Base-by-base conservation (phyloP, 2,113 vertebrate species). In the Festucalex cinctus region DNA sequence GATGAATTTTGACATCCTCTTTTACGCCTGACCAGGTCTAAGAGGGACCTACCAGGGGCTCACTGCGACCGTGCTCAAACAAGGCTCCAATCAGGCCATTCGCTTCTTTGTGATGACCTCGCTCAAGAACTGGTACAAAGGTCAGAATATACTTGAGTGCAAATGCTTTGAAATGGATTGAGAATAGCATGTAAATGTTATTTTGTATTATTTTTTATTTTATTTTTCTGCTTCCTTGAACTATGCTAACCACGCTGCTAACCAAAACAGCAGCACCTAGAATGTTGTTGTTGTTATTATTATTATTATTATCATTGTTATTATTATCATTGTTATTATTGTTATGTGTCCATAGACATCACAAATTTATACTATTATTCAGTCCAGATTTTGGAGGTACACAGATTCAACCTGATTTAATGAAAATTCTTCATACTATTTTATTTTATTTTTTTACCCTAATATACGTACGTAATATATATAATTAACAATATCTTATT, bases 41-140 rank as follows among this genome's bases (percentile, higher is more conserved):
- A 94, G 82, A 80, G 96, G 97, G 35, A 98, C 95, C 0, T 98
- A 98, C 83, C 96, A 98, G 77, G 96, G 96, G 53, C 85, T 98
- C 53, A 98, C 95, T 0, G 97, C 96, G 0, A 98, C 96, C 0
- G 78, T 98, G 36, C 93, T 98, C 43, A 98, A 98, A 85, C 96
- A 98, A 78, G 96, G 96, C 37, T 98, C 97, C 2, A 98, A 98
- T 84, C 97, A 98, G 78, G 96, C 97, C 16, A 98, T 98, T 65
- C 94, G 96, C 1, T 98, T 98, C 90, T 98, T 86, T 0, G 94
- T 98, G 78, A 98, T 98, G 97, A 98, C 96, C 0, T 94, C 93
- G 3, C 92, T 98, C 36, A 94, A 88, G 84, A 98, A 98, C 91
- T 98, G 96, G 96, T 98, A 98, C 84, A 95, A 92, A 95, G 97